Percentiles rank a stretch among this genome's conserved stretches.
phyloP scores from a whole-genome alignment of 2,113 vertebrate genomes.

The Ptychochromis oligacanthus region DNA sequence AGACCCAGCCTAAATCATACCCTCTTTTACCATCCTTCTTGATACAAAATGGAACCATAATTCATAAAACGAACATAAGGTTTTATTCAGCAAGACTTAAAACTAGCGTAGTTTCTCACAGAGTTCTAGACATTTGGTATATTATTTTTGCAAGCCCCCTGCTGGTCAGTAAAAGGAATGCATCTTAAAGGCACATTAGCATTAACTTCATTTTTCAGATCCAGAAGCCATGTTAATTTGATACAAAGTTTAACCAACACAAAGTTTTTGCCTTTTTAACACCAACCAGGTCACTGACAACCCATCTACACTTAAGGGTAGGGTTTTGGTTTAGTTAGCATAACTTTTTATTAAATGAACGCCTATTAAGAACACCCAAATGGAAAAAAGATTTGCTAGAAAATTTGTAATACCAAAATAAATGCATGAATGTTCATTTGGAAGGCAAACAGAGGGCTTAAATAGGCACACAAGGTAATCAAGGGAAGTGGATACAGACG shows the following conservation, averaged over 20 bases:
- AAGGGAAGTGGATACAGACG: too few species aligned
- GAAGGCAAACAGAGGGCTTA: too few species aligned
- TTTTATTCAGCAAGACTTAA: background rate
- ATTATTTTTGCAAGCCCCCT: background rate
- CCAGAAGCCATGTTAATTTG: background rate
- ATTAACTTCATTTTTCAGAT: background rate
- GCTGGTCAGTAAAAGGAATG: background rate
- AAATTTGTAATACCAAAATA: background rate
- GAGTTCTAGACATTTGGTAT: background rate
- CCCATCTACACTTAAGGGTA: background rate
- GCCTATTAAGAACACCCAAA: background rate
- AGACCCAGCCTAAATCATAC: fast-evolving
- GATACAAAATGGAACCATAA: background rate
- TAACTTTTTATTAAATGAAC: background rate
- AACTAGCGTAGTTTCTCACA: background rate
- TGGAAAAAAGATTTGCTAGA: background rate
- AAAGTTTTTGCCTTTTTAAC: too few species aligned
- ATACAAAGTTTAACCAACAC: too few species aligned
- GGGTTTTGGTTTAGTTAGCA: background rate
- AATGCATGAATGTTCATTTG: background rate
- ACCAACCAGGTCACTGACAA: background rate
- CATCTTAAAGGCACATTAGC: background rate
- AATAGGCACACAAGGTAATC: too few species aligned
- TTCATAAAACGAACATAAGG: background rate
- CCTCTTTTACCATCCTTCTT: background rate